Evolutionary conservation across 2,888 invertebrate species (phyloP), one percentile per base, ranked within the genome.

Genomic region (Perdita meconis): DNA sequence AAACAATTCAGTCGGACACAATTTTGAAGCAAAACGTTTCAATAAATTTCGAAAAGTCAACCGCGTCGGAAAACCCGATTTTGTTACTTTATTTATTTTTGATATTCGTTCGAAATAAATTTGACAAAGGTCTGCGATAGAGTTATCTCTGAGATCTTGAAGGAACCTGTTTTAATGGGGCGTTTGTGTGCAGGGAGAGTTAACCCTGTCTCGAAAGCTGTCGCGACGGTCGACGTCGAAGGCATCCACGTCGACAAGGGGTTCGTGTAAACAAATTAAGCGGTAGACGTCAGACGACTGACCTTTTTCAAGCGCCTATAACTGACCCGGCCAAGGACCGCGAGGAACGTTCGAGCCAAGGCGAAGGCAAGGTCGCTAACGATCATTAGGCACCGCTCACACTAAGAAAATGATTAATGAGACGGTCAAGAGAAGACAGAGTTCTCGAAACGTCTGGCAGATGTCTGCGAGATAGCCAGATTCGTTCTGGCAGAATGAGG

Each of bases 271-370:
- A 80, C 84, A 83, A 82, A 86, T 83, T 74, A 84, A 77, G 64
- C 74, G 47, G 63, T 36, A 51, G 74, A 80, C 74, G 78, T 56
- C 67, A 60, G 74, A 79, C 72, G 78, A 73, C 69, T 78, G 81
- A 73, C 81, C 82, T 78, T 78, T 73, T 83, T 77, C 65, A 55
- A 78, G 79, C 76, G 66, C 72, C 72, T 84, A 84, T 83, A 85
- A 87, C 85, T 84, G 87, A 87, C 86, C 86, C 79, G 83, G 85
- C 77, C 82, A 83, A 86, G 82, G 72, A 82, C 81, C 81, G 80
- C 82, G 84, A 84, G 85, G 82, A 85, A 85, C 84, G 84, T 80
- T 83, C 81, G 83, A 82, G 83, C 82, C 84, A 84, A 82, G 87
- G 82, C 78, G 75, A 83, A 50, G 77, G 82, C 85, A 86, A 84